Evolutionary conservation across 2,797 vertebrate species (phyloP), one percentile per base, ranked within the genome.

Genomic region (Enteromius trimaculatus): DNA sequence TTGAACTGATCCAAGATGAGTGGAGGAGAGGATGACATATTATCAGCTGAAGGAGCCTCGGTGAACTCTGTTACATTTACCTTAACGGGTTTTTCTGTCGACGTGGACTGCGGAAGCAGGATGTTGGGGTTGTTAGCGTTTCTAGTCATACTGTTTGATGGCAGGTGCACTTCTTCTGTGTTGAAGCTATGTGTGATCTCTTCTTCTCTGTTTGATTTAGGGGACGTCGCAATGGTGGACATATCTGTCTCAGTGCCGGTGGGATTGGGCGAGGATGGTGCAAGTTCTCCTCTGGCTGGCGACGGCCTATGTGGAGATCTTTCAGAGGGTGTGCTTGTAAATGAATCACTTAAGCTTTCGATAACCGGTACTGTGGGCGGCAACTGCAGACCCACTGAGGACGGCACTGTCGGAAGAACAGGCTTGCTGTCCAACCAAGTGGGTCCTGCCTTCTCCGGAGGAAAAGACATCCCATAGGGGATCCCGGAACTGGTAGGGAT

Each of bases 391-490:
- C 95, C 96, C 0, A 96, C 89, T 10, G 95, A 94, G 19, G 95
- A 94, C 0, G 96, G 92, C 76, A 96, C 90, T 0, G 96, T 94
- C 3, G 96, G 94, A 89, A 96, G 83, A 84, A 97, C 94, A 3
- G 97, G 97, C 88, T 98, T 98, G 91, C 93, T 98, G 86, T 99
- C 98, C 88, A 99, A 92, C 97, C 98, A 99, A 0, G 97, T 97
- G 82, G 97, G 96, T 70, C 95, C 95, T 0, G 96, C 93, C 90
- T 99, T 99, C 86, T 99, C 98, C 0, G 97, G 96, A 58, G 97
- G 96, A 90, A 99, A 88, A 0, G 97, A 97, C 98, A 99, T 98
- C 31, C 98, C 97, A 0, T 98, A 99, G 0, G 98, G 97, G 90
- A 99, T 97, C 84, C 95, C 98, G 82, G 97, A 97, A 91, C 94